These are phyloP conservation scores for Thymallus thymallus DNA, from an alignment of 2,113 vertebrate genomes.

Conservation along the genomic window DNA sequence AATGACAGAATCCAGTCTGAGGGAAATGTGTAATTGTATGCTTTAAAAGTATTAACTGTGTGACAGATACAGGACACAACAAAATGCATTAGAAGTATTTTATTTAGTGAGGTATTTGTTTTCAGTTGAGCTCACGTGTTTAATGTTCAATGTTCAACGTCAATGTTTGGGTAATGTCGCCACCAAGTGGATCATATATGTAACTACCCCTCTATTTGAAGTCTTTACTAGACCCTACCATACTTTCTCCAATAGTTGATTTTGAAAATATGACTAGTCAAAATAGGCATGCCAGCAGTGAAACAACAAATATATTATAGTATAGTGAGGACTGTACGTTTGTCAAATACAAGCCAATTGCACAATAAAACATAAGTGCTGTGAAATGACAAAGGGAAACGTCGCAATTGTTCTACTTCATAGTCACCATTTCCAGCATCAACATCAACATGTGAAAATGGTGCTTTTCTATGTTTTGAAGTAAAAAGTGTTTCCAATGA, in stretches of 20 bases:
- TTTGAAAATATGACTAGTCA: neutral
- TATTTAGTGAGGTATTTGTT: slow-evolving; percentile 39
- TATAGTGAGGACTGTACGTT: neutral
- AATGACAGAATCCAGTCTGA: neutral
- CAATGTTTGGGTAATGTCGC: slow-evolving; percentile 33
- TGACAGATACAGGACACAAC: no score
- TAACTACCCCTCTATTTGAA: neutral
- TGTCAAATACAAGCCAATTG: neutral
- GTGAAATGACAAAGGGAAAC: no score
- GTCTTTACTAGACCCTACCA: neutral
- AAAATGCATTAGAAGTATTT: slow-evolving; percentile 32
- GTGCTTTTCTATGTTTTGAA: no score
- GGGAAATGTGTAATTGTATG: neutral
- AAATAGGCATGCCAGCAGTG: slow-evolving; percentile 7
- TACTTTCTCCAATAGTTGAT: neutral
- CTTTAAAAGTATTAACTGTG: neutral
- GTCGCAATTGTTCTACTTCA: no score
- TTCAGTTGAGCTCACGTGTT: slow-evolving; percentile 14
- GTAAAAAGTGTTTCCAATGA: no score
- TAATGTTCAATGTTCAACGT: neutral
- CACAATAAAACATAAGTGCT: neutral
- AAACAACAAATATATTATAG: slow-evolving; percentile 5
- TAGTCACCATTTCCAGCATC: no score
- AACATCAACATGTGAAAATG: no score
- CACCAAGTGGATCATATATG: slow-evolving; percentile 48